Base-by-base conservation (phyloP, 1,140 invertebrate species). In the Zaprionus taronus region DNA sequence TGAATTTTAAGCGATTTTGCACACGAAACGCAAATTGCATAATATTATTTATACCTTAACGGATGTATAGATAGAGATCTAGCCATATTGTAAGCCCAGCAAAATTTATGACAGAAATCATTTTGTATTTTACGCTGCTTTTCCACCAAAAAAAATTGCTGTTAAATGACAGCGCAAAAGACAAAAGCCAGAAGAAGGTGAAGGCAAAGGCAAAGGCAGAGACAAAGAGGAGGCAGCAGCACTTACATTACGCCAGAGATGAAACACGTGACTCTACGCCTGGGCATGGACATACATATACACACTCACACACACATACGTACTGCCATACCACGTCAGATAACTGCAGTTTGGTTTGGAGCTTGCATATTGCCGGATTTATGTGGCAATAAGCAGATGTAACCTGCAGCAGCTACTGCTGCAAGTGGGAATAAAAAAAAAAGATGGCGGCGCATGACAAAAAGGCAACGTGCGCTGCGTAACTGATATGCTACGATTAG, bases 311-410 rank as follows among this genome's bases (percentile, higher is more conserved):
- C 41, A 57, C 0, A 62, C 24, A 26, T 26, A 0, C 24, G 0
- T 0, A 26, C 24, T 5, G 24, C 24, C 24, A 26, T 26, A 26
- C 7, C 44, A 9, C 28, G 7, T 55, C 38, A 57, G 72, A 72
- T 69, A 74, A 31, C 72, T 69, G 72, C 66, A 63, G 60, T 70
- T 41, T 6, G 38, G n/a, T n/a, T 6, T 6, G 24, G 67, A 78
- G 79, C 72, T 81, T 77, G 85, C 81, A 89, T 84, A 84, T 90
- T 90, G 81, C 71, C 56, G 84, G 85, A 89, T 89, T 89, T 89
- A 89, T 90, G 81, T 85, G 85, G 85, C 85, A 90, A 89, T 89
- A 89, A 90, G 85, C 79, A 91, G 86, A 89, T 89, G 85, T 72
- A 91, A 85, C 83, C 74, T 78, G 73, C 84, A 65, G 57, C 69